These are phyloP conservation scores for Ispidina lecontei DNA, from an alignment of 2,797 vertebrate genomes.

Conservation along the genomic window DNA sequence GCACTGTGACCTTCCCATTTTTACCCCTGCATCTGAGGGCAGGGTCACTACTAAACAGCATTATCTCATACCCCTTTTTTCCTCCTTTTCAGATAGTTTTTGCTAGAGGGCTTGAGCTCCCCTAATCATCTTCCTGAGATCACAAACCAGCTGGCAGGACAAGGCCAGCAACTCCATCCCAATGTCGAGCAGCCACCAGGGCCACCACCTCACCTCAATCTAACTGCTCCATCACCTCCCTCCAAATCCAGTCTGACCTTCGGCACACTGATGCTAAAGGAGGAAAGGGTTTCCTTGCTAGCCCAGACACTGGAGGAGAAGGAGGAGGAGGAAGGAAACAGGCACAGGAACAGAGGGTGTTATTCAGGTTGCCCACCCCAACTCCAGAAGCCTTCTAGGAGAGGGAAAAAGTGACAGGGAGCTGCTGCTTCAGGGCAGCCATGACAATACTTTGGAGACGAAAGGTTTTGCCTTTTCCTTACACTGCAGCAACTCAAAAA, in stretches of 20 bases:
- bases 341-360: not conserved
- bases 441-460: not conserved
- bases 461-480: not conserved
- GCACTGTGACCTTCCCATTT: not conserved
- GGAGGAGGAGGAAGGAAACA: constrained; percentile 41
- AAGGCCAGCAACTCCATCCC: not conserved
- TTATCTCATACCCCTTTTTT: not conserved
- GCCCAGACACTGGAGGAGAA: not conserved
- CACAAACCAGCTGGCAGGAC: not conserved
- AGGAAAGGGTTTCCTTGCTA: not conserved
- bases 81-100: not conserved
- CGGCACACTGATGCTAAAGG: not conserved
- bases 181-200: not conserved
- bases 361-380: constrained; percentile 25
- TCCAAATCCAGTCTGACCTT: not conserved
- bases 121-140: constrained; percentile 32
- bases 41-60: not conserved
- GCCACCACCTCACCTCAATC: not conserved
- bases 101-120: not conserved
- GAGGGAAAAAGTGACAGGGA: constrained; percentile 25
- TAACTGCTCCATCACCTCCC: not conserved
- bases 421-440: not conserved
- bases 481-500: not conserved
- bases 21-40: not conserved
- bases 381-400: not conserved